phyloP scores from a whole-genome alignment of 1,140 invertebrate species.

The Drosophila asahinai region DNA sequence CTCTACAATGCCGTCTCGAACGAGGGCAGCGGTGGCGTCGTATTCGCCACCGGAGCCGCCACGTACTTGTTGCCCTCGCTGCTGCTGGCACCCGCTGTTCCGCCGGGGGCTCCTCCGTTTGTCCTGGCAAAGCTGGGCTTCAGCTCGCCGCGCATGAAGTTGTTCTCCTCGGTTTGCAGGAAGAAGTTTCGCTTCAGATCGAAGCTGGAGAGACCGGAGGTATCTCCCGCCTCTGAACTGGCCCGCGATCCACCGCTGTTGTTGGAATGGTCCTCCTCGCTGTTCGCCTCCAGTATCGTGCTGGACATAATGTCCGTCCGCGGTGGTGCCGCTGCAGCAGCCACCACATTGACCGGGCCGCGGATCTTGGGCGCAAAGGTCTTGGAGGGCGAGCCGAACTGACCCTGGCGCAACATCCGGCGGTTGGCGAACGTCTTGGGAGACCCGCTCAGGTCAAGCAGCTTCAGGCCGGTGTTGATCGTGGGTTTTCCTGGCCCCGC shows the following conservation, averaged over 20 bases:
- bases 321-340: slow-evolving; percentile 90
- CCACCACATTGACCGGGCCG: slow-evolving; percentile 86
- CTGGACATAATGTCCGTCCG: slow-evolving; percentile 93
- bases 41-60: slow-evolving; percentile 40
- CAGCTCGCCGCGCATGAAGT: slow-evolving; percentile 84
- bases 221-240: slow-evolving; percentile 47
- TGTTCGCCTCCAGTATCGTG: slow-evolving; percentile 93
- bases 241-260: slow-evolving; percentile 63
- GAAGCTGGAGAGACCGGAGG: slow-evolving; percentile 47
- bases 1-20: slow-evolving; percentile 79
- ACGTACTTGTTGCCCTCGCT: slow-evolving; percentile 61
- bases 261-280: slow-evolving; percentile 88
- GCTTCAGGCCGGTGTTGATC: slow-evolving; percentile 83
- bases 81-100: slow-evolving; percentile 11
- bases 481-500: slow-evolving; percentile 56
- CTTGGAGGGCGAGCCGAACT: slow-evolving; percentile 86
- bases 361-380: slow-evolving; percentile 88
- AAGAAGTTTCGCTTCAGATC: slow-evolving; percentile 84
- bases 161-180: slow-evolving; percentile 84
- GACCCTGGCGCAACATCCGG: slow-evolving; percentile 86
- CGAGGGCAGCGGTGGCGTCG: slow-evolving; percentile 59
- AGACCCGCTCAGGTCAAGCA: slow-evolving; percentile 88
- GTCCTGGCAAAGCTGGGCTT: slow-evolving; percentile 67
- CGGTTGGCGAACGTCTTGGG: slow-evolving; percentile 89
- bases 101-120: slow-evolving; percentile 20